Base-by-base conservation (phyloP, 1,140 invertebrate species). In the Drosophila chauvacae region DNA sequence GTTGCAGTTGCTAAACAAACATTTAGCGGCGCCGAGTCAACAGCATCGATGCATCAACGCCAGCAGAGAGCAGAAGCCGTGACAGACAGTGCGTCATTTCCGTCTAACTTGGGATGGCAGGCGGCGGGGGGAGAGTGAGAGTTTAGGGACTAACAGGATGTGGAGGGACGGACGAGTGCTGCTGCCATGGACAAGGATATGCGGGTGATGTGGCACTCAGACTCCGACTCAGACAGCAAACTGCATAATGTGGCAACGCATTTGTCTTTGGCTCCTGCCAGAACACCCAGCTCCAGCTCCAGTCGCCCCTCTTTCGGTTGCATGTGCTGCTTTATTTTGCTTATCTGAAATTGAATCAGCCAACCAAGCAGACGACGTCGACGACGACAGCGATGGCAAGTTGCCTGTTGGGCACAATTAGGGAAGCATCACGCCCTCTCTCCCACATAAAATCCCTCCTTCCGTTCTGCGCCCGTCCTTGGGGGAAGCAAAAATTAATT, bases 281-380 rank as follows among this genome's bases (percentile, higher is more conserved):
- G 35, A 37, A 69, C 35, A 35, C 11, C 35, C 45, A 13, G 39
- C 30, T 9, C 30, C 30, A 30, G 30, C 30, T 30, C 13, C 50
- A 39, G 23, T 13, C 28, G 33, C 70, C 14, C 58, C 39, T 57
- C 20, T 63, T 41, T 37, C 26, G 64, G 73, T 79, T 70, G 82
- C 82, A 86, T 86, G 82, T 87, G 83, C 75, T 87, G 84, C 84
- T 90, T 88, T 88, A 90, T 88, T 88, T 90, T 90, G 80, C 86
- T 90, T 90, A 90, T 90, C 85, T 90, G 74, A 90, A 90, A 90
- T 90, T 90, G 86, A 90, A 90, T 90, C 85, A 81, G 80, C 63
- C 84, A 88, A 70, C 80, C 85, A 84, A 90, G 84, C 80, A 82
- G 80, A 80, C 74, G 35, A 74, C 44, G 72, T 4, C 33, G 58